A percentile compares a stretch with the other conserved stretches of the same genome.
Conservation (phyloP, 2,888 invertebrate species). For the Cryptocephalus primarius region DNA sequence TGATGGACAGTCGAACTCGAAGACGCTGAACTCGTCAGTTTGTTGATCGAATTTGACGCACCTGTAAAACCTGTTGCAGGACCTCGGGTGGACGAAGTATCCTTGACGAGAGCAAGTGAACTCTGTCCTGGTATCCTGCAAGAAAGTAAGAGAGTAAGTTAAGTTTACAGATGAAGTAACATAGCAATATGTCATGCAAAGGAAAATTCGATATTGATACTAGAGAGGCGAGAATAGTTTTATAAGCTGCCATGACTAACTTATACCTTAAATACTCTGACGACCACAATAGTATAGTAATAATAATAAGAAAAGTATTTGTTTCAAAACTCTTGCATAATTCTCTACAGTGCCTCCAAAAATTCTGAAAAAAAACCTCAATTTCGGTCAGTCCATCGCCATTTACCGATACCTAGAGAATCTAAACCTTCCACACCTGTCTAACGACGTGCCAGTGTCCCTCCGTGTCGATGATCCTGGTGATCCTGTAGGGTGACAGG, state of each 20-base stretch:
- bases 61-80: conserved; percentile 68
- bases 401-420: too few relatives aligned
- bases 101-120: conserved; percentile 67
- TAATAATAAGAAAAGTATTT: too few relatives aligned
- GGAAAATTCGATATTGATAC: too few relatives aligned
- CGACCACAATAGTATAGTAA: too few relatives aligned
- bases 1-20: conserved; percentile 71
- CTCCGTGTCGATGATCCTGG: conserved; percentile 60
- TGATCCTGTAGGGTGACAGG: conserved; percentile 61
- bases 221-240: too few relatives aligned
- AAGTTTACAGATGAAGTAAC: not conserved
- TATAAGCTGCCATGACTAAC: too few relatives aligned
- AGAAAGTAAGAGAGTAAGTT: not conserved
- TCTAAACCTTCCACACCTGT: conserved; percentile 39
- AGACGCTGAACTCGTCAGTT: conserved; percentile 63
- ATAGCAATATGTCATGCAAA: too few relatives aligned
- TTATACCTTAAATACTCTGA: too few relatives aligned
- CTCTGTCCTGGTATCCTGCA: conserved; percentile 58
- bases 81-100: conserved; percentile 66
- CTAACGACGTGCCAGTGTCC: conserved; percentile 61
- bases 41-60: conserved; percentile 72
- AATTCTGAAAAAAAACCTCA: too few relatives aligned
- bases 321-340: too few relatives aligned
- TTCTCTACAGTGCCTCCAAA: too few relatives aligned
- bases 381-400: too few relatives aligned